Evolutionary conservation across 2,113 vertebrate species (phyloP), one percentile per base, ranked within the genome.

Genomic region (Scatophagus argus): DNA sequence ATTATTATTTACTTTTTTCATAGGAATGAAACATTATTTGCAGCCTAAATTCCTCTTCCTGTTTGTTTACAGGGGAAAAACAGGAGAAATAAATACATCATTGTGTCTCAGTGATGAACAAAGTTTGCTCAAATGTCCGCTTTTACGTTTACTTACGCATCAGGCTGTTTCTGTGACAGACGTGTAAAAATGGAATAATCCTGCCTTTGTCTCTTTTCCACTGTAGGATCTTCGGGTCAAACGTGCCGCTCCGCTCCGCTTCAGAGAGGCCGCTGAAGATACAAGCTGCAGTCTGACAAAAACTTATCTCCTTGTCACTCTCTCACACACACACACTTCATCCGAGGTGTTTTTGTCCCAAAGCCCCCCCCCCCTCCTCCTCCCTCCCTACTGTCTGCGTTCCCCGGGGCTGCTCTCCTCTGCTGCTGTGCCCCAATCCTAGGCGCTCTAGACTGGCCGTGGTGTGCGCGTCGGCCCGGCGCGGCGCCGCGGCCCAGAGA

Each of bases 401-500:
- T 61, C 65, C 69, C 46, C 32, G 56, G 77, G 49, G 83, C 77
- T 31, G 36, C 83, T 66, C 41, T 63, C 67, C 70, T 87, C 69
- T 70, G 82, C 67, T 73, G 62, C 61, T 32, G 60, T 66, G 29
- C 8, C 74, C 83, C 88, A 87, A 77, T 93, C 87, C 43, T 84
- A 81, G 79, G 72, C 81, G 72, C 79, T 85, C 51, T 82, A 87
- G 85, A 85, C 74, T 62, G 66, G 73, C 75, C 76, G 70, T 7
- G 51, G 80, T 34, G 72, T 31, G 49, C 61, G 66, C 75, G 89
- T 82, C 82, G 67, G 64, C 60, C 64, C 81, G 64, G 39, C 32
- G 71, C 58, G 89, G 87, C 84, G 89, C 93, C 81, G 39, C 82
- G 84, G 82, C 93, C 87, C 80, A 17, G 55, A 74, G 89, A 89